Evolutionary conservation across 2,888 invertebrate genomes (phyloP), one percentile per base, ranked within the genome.

Genomic region (Geotrupes spiniger): DNA sequence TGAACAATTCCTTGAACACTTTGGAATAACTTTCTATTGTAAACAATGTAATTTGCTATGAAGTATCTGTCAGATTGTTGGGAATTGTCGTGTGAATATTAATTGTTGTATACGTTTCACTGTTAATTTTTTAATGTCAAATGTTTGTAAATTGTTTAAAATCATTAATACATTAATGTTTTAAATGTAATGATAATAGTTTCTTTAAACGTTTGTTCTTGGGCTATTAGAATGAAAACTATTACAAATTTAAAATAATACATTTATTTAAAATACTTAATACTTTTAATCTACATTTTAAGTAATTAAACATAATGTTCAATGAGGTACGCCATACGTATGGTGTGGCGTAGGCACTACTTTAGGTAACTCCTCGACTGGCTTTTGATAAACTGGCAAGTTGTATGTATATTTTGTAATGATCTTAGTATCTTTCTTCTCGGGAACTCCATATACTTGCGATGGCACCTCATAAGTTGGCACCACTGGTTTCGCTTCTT

Each of bases 331-430:
- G 5, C 33, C 33, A 15, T 33, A 33, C 15, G 11, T 10, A 9
- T 12, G 9, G 11, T 33, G 33, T 12, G 45, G n/a, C n/a, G n/a
- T n/a, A n/a, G n/a, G 45, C 10, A 45, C 45, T 1, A 29, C 31
- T 15, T 45, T 29, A 3, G 45, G 45, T 9, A 28, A 16, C 17
- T 38, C 45, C 16, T 45, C 37, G 4, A 21, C 45, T 38, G 45
- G 45, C 9, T 25, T 36, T 25, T 36, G 10, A 9, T 25, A 16
- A 15, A 25, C 6, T 4, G 40, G 39, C 1, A 46, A 26, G 17
- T 46, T 26, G 16, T 40, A 46, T 9, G 17, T 25, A 26, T 40
- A 40, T 9, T 28, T 37, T 6, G 44, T 27, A 6, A 44, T 28
- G 1, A 44, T 27, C 2, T 15, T 15, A 21, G 9, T 33, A 2